Evolutionary conservation across 2,113 vertebrate species (phyloP), one percentile per base, ranked within the genome.

Genomic region (Thomomys bottae): DNA sequence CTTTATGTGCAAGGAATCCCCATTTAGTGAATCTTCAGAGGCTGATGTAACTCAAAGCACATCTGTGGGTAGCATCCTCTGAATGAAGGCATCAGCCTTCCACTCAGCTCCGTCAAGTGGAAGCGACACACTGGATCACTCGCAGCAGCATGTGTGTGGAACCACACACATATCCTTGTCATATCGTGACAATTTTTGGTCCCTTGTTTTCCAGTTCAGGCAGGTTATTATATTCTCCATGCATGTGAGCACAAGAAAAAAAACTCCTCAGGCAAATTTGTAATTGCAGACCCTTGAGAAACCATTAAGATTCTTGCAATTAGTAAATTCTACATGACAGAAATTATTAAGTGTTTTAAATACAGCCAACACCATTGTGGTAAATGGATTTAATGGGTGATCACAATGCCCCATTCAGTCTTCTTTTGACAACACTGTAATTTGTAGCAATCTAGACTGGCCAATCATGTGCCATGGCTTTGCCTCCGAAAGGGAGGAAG

Each of bases 311-410:
- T 76, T 91, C 76, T 75, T 49, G 49, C 76, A 88, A 78, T 91
- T 87, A 90, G 79, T 38, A 86, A 94, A 94, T 90, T 82, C 80
- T 84, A 73, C 79, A 45, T 75, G 89, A 90, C 45, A 68, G 84
- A 83, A 88, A 78, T 90, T 88, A 91, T 88, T 90, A 79, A 94
- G 23, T 36, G 54, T 71, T 87, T 92, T 32, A 0, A 28, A 79
- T 77, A 81, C 21, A 79, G 95, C 72, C 89, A 77, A 78, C 28
- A 81, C 36, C 49, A 42, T 87, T 94, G 81, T 71, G 63, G 84
- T 92, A 94, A 95, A 95, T 66, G 94, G 66, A 93, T 85, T 94
- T 87, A 93, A 92, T 68, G 88, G 85, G 36, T 40, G 84, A 73
- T 78, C 84, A 49, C 89, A 83, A 73, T 76, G 82, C 61, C 36